phyloP scores from a whole-genome alignment of 1,140 invertebrate species.

The Microplitis demolitor region DNA sequence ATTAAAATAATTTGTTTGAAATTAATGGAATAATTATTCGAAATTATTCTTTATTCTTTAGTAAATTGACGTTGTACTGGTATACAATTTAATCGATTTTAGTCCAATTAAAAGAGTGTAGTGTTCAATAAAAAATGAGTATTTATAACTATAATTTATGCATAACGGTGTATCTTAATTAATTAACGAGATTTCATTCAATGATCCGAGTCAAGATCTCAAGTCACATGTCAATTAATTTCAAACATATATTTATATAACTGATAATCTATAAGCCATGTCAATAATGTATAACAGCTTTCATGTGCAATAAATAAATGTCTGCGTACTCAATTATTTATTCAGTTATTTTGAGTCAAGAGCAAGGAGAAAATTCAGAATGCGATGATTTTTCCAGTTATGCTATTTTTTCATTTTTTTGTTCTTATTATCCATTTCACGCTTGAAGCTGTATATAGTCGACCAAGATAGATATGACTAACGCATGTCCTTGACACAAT shows the following conservation, averaged over 20 bases:
- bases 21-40: no score
- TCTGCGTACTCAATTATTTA: no score
- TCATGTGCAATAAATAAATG: no score
- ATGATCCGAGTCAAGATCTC: neutral
- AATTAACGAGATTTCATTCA: neutral
- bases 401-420: neutral
- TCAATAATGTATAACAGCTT: neutral
- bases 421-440: conserved; percentile 17
- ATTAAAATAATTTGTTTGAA: no score
- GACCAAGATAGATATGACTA: conserved; percentile 25
- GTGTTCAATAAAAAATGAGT: no score
- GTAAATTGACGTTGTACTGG: no score
- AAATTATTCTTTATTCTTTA: no score
- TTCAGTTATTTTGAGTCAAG: no score
- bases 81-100: no score
- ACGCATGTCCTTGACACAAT: conserved; percentile 41
- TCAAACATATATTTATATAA: neutral
- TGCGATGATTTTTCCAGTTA: neutral
- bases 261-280: neutral
- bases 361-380: neutral
- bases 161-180: neutral
- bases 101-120: no score
- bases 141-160: no score
- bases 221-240: neutral
- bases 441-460: conserved; percentile 5